Evolutionary conservation across 2,888 invertebrate species (phyloP).

Genomic region (Troides oblongomaculatus): DNA sequence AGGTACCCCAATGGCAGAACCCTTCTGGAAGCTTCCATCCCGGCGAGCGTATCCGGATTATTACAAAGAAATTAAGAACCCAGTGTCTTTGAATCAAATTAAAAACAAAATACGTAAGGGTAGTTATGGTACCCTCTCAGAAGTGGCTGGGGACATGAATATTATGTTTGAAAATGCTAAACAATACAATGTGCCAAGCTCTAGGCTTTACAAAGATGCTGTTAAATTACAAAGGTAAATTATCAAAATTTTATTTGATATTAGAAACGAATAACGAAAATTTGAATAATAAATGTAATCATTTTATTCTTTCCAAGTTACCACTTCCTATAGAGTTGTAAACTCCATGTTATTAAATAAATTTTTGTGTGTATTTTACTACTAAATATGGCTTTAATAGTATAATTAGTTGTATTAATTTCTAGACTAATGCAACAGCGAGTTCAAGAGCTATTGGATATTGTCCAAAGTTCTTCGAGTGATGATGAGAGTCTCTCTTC

Average conservation of each 20-base stretch:
- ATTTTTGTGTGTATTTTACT: too few species aligned
- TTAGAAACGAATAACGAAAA: too few species aligned
- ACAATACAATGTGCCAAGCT: constrained; percentile 90
- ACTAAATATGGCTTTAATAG: background rate
- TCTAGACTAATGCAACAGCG: constrained; percentile 86
- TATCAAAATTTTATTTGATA: too few species aligned
- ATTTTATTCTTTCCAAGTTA: too few species aligned
- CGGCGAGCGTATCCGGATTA: constrained; percentile 97
- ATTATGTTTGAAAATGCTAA: constrained; percentile 98
- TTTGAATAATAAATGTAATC: too few species aligned
- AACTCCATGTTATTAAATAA: too few species aligned
- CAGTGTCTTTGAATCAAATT: constrained; percentile 96
- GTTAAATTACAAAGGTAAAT: constrained; percentile 86
- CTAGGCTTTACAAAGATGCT: constrained; percentile 90
- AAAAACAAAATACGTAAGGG: constrained; percentile 89
- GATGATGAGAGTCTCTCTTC: constrained; percentile 75
- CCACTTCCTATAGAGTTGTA: too few species aligned
- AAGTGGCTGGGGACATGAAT: constrained; percentile 96
- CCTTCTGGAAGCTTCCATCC: constrained; percentile 95
- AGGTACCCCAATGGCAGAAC: constrained; percentile 93
- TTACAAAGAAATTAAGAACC: constrained; percentile 97
- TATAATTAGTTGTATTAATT: background rate
- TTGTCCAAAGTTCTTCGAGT: constrained; percentile 80
- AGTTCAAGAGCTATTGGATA: constrained; percentile 85
- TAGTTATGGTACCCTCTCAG: constrained; percentile 90